Evolutionary conservation across 2,113 vertebrate species (phyloP).

Genomic region (Dicaeum eximium): DNA sequence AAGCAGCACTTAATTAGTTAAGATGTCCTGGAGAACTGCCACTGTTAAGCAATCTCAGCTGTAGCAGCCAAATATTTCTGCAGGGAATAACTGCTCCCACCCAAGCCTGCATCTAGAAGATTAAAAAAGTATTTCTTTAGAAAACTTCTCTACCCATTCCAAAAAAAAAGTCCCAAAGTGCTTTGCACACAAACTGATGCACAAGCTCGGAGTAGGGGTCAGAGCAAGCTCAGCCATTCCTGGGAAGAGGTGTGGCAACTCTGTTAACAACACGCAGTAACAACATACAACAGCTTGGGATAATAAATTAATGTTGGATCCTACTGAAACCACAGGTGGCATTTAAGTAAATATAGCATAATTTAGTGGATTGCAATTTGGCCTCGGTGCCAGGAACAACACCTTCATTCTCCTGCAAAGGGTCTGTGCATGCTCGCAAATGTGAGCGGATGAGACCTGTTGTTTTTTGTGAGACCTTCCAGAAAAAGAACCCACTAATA

Average conservation of each 20-base stretch:
- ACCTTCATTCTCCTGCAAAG: not conserved
- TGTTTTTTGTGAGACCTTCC: not conserved
- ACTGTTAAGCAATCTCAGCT: slow-evolving; percentile 50
- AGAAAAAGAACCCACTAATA: slow-evolving; percentile 26
- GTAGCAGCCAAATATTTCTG: slow-evolving; percentile 27
- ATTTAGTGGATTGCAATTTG: not conserved
- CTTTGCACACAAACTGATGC: not conserved
- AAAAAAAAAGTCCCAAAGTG: slow-evolving; percentile 12
- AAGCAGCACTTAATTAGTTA: slow-evolving; percentile 28
- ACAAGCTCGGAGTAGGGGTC: not conserved
- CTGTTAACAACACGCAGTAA: slow-evolving; percentile 6
- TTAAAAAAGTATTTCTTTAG: not conserved
- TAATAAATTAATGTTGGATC: slow-evolving; percentile 15
- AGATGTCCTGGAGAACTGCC: slow-evolving; percentile 48
- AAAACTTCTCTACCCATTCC: not conserved
- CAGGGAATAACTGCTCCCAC: slow-evolving; percentile 49
- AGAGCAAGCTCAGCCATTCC: slow-evolving; percentile 31
- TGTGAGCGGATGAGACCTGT: not conserved
- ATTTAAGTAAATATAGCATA: slow-evolving; percentile 3
- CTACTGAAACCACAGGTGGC: slow-evolving; percentile 1
- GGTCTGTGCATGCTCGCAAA: not conserved
- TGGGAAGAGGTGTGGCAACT: not conserved
- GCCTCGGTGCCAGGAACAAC: not conserved
- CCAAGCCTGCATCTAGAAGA: slow-evolving; percentile 26
- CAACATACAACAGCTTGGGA: not conserved